These are phyloP conservation scores for Poeciliopsis turrubarensis DNA, from an alignment of 2,113 vertebrate genomes.

Conservation along the genomic window DNA sequence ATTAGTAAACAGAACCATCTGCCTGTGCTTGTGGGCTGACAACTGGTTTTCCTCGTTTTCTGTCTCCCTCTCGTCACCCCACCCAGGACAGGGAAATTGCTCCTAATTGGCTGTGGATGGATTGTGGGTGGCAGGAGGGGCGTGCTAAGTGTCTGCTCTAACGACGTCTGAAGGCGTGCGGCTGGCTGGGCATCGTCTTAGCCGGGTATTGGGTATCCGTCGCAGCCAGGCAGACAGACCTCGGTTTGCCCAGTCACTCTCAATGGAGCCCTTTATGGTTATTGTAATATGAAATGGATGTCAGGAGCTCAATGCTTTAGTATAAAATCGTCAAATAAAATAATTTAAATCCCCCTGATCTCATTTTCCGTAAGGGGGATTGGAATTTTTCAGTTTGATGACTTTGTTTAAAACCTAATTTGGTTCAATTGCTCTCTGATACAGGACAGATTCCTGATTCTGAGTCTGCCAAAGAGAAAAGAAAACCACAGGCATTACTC, in stretches of 20 bases:
- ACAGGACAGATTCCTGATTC: conserved; percentile 12
- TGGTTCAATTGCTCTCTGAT: conserved; percentile 16
- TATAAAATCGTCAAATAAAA: conserved; percentile 33
- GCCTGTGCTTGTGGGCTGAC: conserved; percentile 66
- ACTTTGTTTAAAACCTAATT: conserved; percentile 26
- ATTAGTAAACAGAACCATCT: conserved; percentile 76
- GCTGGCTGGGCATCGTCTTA: conserved; percentile 66
- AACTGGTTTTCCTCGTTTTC: conserved; percentile 64
- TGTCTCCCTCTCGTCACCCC: conserved; percentile 45
- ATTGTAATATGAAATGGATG: conserved; percentile 46
- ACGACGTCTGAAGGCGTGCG: conserved; percentile 74
- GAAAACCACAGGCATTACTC: conserved; percentile 27
- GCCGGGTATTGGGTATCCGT: conserved; percentile 61
- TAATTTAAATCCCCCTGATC: conserved; percentile 62
- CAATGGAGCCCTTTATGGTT: conserved; percentile 55
- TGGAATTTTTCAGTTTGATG: conserved; percentile 14
- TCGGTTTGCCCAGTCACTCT: conserved; percentile 45
- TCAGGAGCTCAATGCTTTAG: conserved; percentile 23
- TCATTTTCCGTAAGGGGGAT: conserved; percentile 47
- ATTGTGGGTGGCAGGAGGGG: conserved; percentile 74
- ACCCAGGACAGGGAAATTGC: conserved; percentile 77
- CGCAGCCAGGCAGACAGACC: conserved; percentile 50
- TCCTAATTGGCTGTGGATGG: conserved; percentile 76
- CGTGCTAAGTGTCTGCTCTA: conserved; percentile 74
- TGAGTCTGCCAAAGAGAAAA: background rate